Base-by-base conservation (phyloP, 2,888 invertebrate genomes). In the Lasioglossum marginatum region DNA sequence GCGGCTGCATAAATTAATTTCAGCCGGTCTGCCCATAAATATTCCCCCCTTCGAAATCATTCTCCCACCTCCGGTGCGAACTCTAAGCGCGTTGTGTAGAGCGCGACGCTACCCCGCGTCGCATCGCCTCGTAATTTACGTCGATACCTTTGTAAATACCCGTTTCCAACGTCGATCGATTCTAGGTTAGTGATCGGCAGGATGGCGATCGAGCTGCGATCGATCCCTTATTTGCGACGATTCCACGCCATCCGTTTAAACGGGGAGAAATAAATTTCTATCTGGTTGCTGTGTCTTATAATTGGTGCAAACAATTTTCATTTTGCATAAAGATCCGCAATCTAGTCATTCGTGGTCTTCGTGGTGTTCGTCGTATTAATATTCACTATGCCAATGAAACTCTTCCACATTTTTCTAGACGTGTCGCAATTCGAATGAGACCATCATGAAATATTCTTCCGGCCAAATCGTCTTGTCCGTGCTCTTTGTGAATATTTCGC, bases 1-100 rank as follows among this genome's bases (percentile, higher is more conserved):
- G 94, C 90, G 93, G 92, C 94, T 93, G 94, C 93, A 94, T 94
- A 94, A 94, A 94, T 94, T 94, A 94, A 94, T 94, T 94, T 94
- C 93, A 93, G 88, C 93, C 90, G 92, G 89, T 90, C 92, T 87
- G 93, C 91, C 91, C 94, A 94, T 94, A 94, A 94, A 94, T 94
- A 94, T 93, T 92, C 90, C 90, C 91, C 89, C 90, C 92, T 91
- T 90, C 92, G 91, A 93, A 93, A 93, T 93, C 93, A 92, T 88
- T 88, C 91, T 89, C 81, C 88, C 89, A 89, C 91, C 85, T 77
- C 63, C 75, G 71, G 37, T 48, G 79, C 66, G 66, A 66, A 66
- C 72, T 71, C 74, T 79, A 82, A 82, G 82, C 87, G 77, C 86
- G 52, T 48, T 82, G 70, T 45, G 40, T 52, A 73, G 31, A 66